Evolutionary conservation across 2,797 vertebrate species (phyloP).

Genomic region (Valencia hispanica): DNA sequence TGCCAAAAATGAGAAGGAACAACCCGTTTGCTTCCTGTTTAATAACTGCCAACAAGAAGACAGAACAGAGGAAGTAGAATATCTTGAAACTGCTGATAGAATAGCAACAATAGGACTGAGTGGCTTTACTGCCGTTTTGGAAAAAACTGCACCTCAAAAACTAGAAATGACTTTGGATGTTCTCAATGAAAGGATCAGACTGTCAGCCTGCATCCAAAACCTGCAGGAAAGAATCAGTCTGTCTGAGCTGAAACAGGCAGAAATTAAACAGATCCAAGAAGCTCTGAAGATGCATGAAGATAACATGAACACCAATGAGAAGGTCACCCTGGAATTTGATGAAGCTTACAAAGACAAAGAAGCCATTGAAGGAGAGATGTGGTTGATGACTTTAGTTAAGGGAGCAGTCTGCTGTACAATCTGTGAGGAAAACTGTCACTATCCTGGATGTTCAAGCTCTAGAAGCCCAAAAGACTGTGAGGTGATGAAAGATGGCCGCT

Average conservation of each 20-base stretch:
- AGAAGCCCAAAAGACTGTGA: not conserved
- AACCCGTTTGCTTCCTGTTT: not conserved
- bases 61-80: not conserved
- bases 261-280: not conserved
- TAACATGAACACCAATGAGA: not conserved
- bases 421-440: constrained; percentile 21
- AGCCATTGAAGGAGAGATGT: not conserved
- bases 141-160: not conserved
- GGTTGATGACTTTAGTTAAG: not conserved
- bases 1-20: not conserved
- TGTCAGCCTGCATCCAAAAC: not conserved
- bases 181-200: not conserved
- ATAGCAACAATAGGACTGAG: not conserved
- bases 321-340: not conserved
- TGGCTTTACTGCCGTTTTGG: not conserved
- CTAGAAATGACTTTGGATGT: not conserved
- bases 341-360: not conserved
- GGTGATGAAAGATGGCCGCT: constrained; percentile 4
- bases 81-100: not conserved
- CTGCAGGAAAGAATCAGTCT: not conserved
- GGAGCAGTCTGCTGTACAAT: not conserved
- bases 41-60: not conserved
- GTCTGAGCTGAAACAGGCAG: not conserved
- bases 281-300: not conserved
- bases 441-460: constrained; percentile 2